A percentile compares a stretch with the other conserved stretches of the same genome.
Evolutionary conservation across 1,140 invertebrate genomes (phyloP).

Genomic region (Macrobrachium rosenbergii): DNA sequence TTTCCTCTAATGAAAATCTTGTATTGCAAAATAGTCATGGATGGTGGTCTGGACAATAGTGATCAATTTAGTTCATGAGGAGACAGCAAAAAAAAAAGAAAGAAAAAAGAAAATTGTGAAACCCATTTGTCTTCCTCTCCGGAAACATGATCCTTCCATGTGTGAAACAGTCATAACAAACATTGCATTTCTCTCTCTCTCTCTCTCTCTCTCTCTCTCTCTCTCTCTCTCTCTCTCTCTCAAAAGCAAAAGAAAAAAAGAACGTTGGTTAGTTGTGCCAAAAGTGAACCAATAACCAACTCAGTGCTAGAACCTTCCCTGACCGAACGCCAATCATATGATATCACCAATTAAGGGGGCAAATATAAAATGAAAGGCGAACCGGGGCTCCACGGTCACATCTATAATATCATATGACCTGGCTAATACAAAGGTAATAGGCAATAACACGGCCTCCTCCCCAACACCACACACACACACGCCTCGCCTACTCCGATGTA

Average conservation of each 20-base stretch:
- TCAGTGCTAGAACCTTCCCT: not conserved
- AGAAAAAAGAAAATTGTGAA: too few relatives aligned
- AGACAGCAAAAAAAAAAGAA: too few relatives aligned
- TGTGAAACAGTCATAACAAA: not conserved
- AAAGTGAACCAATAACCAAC: slow-evolving; percentile 17
- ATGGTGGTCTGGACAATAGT: too few relatives aligned
- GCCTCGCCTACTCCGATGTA: too few relatives aligned
- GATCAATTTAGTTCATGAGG: too few relatives aligned
- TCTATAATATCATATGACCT: slow-evolving; percentile 46
- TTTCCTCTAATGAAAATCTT: too few relatives aligned
- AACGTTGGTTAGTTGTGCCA: not conserved
- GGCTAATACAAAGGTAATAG: slow-evolving; percentile 42
- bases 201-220: too few relatives aligned
- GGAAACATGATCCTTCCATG: not conserved
- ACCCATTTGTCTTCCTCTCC: too few relatives aligned
- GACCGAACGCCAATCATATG: slow-evolving; percentile 42
- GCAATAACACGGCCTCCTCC: slow-evolving; percentile 32
- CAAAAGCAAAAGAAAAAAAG: not conserved
- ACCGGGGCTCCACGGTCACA: slow-evolving; percentile 23
- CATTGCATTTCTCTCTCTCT: too few relatives aligned
- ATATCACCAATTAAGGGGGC: slow-evolving; percentile 42
- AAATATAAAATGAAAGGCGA: slow-evolving; percentile 50
- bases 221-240: too few relatives aligned
- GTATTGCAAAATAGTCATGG: too few relatives aligned
- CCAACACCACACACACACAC: too few relatives aligned